Conservation (phyloP, 2,113 vertebrate genomes). For the Chionomys nivalis region DNA sequence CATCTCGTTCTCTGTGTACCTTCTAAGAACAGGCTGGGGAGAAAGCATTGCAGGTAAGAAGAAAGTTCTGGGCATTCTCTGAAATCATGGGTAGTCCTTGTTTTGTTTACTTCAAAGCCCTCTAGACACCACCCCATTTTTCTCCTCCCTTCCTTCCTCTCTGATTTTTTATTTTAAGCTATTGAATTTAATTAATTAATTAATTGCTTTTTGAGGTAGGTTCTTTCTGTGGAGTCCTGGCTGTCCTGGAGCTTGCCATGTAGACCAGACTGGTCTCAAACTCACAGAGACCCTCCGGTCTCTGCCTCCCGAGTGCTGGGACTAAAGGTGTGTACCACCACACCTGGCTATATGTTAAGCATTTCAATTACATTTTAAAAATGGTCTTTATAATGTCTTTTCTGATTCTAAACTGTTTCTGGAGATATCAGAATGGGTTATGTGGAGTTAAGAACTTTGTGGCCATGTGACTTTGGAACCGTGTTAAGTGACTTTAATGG, state of each 20-base stretch:
- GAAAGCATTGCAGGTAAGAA: neutral
- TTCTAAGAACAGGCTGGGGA: neutral
- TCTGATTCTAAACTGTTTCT: neutral
- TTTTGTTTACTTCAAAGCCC: neutral
- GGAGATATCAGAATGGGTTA: neutral
- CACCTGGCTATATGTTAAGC: neutral
- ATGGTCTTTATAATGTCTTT: neutral
- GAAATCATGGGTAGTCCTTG: neutral
- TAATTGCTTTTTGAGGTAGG: neutral
- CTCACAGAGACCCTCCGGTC: neutral
- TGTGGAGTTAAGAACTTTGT: neutral
- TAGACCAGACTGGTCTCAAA: neutral
- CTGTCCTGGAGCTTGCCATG: neutral
- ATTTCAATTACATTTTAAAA: constrained; percentile 11
- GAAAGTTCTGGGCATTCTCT: neutral
- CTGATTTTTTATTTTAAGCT: neutral
- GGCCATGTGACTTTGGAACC: neutral
- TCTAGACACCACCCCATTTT: neutral
- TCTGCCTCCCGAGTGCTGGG: neutral
- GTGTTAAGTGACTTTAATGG: neutral
- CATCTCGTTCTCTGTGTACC: neutral
- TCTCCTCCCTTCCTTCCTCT: too few relatives aligned
- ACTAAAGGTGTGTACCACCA: neutral
- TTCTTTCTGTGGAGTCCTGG: neutral
- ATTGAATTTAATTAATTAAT: neutral